Evolutionary conservation across 2,797 vertebrate genomes (phyloP).

Genomic region (Macropus fuliginosus): DNA sequence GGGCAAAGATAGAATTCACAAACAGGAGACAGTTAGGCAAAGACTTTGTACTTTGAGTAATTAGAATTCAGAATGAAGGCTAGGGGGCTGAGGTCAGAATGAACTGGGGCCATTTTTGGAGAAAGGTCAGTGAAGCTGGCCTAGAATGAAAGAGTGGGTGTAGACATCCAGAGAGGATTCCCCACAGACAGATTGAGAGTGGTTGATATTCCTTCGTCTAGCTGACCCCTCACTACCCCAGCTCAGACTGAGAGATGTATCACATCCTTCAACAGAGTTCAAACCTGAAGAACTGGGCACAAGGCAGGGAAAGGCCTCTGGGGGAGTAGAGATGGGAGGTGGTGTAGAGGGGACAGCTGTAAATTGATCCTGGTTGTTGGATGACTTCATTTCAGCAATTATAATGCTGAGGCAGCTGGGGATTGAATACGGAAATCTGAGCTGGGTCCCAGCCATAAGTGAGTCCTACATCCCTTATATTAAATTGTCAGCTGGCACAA

Average conservation of each 20-base stretch:
- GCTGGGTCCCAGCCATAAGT: background rate
- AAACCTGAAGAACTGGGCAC: background rate
- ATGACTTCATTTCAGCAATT: slow-evolving; percentile 1
- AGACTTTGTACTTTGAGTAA: background rate
- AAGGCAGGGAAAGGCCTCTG: background rate
- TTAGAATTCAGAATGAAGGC: background rate
- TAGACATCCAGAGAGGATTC: background rate
- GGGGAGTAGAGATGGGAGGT: background rate
- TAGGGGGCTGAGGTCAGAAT: background rate
- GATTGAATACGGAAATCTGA: background rate
- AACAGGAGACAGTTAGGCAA: background rate
- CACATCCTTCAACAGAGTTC: background rate
- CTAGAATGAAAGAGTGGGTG: background rate
- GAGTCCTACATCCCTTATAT: background rate
- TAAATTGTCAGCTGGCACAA: background rate
- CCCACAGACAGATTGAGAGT: background rate
- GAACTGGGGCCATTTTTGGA: background rate
- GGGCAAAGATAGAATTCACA: background rate
- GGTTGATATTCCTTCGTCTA: background rate
- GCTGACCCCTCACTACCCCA: background rate
- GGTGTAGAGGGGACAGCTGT: background rate
- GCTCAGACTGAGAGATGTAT: background rate
- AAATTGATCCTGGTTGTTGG: background rate
- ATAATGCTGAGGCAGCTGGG: background rate
- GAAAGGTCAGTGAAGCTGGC: background rate